Conservation (phyloP, 2,888 invertebrate species). For the Papilio gigon region DNA sequence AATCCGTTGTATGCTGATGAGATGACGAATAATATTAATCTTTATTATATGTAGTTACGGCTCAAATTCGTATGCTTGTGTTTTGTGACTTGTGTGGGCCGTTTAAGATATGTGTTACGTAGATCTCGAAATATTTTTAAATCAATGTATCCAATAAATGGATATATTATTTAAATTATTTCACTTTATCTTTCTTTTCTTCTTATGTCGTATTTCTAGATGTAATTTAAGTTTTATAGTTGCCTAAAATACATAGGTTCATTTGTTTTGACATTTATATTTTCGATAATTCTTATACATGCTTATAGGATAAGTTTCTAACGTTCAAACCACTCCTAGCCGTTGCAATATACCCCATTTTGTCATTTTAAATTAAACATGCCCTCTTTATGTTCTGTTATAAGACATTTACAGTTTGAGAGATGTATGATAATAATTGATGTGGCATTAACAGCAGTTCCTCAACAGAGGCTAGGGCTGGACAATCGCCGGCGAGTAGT, state of each 20-base stretch:
- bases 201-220: background rate
- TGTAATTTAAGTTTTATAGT: constrained; percentile 7
- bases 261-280: background rate
- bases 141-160: constrained; percentile 23
- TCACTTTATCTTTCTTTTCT: constrained; percentile 6
- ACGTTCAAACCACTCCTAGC: background rate
- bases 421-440: constrained; percentile 26
- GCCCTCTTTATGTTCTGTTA: constrained; percentile 4
- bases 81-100: constrained; percentile 34
- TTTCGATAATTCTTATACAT: background rate
- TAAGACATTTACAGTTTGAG: constrained; percentile 24
- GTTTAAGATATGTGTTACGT: constrained; percentile 5
- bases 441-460: constrained; percentile 16
- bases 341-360: background rate
- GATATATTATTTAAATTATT: constrained; percentile 9
- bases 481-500: constrained; percentile 57
- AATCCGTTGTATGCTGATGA: constrained; percentile 27
- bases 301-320: background rate
- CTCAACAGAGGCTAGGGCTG: constrained; percentile 39
- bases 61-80: constrained; percentile 8
- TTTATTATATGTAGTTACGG: constrained; percentile 32
- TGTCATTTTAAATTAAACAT: background rate
- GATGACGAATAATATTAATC: constrained; percentile 37
- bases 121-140: constrained; percentile 16
- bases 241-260: background rate